Conservation (phyloP, 2,797 vertebrate species). For the Spinibarbus caldwelli region DNA sequence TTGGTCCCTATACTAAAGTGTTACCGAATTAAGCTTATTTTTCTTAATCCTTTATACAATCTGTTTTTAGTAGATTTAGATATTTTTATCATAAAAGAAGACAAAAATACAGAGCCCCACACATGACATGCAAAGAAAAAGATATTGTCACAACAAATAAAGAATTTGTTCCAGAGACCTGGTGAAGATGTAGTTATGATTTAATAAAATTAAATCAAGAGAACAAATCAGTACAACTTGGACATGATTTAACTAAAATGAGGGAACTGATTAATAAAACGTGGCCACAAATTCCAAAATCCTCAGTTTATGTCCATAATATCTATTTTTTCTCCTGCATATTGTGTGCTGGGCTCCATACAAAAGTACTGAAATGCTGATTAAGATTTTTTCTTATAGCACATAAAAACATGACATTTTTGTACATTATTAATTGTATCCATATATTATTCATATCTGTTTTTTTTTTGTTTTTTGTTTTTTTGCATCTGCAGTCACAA, state of each 20-base stretch:
- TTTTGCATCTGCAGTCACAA: constrained; percentile 75
- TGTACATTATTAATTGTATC: neutral
- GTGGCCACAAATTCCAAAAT: neutral
- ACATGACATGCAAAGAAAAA: neutral
- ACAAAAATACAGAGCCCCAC: neutral
- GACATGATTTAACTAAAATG: neutral
- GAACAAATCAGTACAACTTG: neutral
- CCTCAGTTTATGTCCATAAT: neutral
- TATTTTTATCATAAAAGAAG: neutral
- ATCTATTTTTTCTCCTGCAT: neutral
- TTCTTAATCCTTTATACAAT: neutral
- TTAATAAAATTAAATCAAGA: neutral
- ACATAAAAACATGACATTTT: neutral
- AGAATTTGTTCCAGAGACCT: neutral
- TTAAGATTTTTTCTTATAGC: neutral
- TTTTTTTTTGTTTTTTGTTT: neutral
- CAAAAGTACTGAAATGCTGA: neutral
- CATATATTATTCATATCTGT: neutral
- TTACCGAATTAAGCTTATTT: neutral
- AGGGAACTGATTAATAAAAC: neutral
- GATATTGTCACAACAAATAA: neutral
- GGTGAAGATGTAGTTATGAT: neutral
- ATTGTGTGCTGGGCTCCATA: neutral
- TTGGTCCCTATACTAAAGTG: too few relatives aligned
- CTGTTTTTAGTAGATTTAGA: neutral